phyloP scores from a whole-genome alignment of 2,113 vertebrate species.

The Piliocolobus tephrosceles region DNA sequence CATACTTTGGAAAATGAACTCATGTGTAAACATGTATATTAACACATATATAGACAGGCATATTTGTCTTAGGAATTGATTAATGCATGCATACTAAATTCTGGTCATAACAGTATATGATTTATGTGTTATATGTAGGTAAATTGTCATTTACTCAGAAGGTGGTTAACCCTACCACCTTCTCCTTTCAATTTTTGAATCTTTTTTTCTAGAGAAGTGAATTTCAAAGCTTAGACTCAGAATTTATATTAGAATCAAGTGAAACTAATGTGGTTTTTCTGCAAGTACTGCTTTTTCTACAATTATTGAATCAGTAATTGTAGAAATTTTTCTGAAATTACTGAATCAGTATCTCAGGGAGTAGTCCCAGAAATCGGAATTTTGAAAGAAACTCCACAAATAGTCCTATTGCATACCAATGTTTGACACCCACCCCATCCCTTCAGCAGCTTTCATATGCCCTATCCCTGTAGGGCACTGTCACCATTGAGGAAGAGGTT shows the following conservation, averaged over 20 bases:
- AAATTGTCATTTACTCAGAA: not conserved
- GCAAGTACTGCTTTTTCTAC: no score
- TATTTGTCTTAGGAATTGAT: not conserved
- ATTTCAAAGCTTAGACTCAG: not conserved
- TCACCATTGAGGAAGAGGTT: not conserved
- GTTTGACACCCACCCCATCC: not conserved
- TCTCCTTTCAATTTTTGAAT: not conserved
- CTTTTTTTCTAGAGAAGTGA: not conserved
- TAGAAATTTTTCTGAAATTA: not conserved
- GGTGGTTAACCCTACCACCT: not conserved
- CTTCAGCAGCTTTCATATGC: not conserved
- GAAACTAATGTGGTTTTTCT: no score
- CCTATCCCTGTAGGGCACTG: not conserved
- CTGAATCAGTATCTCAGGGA: not conserved
- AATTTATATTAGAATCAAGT: not conserved
- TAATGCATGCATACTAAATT: not conserved
- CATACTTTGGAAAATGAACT: not conserved
- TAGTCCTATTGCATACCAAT: no score
- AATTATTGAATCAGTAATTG: not conserved
- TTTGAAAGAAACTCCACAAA: not conserved
- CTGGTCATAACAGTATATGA: not conserved
- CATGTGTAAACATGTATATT: not conserved
- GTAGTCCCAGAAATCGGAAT: not conserved
- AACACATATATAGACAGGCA: not conserved
- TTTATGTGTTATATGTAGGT: not conserved